Evolutionary conservation across 2,888 invertebrate genomes (phyloP), one percentile per base, ranked within the genome.

Genomic region (Metellina segmentata): DNA sequence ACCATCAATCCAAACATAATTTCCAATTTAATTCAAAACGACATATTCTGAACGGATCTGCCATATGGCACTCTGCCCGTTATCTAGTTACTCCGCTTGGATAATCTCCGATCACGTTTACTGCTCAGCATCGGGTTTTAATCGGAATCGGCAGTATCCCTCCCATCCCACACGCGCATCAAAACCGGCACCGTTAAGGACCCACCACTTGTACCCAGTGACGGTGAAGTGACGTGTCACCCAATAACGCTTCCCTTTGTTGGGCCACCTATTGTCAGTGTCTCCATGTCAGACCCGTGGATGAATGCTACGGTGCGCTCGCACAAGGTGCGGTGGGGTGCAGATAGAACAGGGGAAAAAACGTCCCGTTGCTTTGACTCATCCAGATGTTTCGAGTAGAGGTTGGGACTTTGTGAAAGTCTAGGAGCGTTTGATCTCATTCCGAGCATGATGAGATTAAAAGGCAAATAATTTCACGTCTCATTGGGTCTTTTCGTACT

Each of bases 191-290:
- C 52, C 71, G 82, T 71, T 72, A 82, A 51, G 52, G 49, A 75
- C 71, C 83, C 79, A 71, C 53, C 72, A 82, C 82, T 77, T 70
- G 61, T 52, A 49, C 82, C 51, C 20, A 16, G 52, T 82, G 89
- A 83, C 79, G 82, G 83, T 72, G 61, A 90, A 90, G 61, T 90
- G 89, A 90, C 85, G 89, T 85, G 85, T 85, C 79, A 52, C 75
- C 77, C 72, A 89, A 89, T 77, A 90, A 53, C 70, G 70, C 83
- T 71, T 90, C 89, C 89, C 61, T 78, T 90, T 90, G 89, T 90
- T 82, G 74, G 13, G 61, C 88, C 88, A 74, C 81, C 88, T 81
- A 61, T 81, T 81, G 70, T 72, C 78, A 51, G 16, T 70, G 85
- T 78, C 53, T 71, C 49, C 81, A 49, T 81, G 74, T 87, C 34